Base-by-base conservation (phyloP, 2,113 vertebrate genomes). In the Odobenus rosmarus region DNA sequence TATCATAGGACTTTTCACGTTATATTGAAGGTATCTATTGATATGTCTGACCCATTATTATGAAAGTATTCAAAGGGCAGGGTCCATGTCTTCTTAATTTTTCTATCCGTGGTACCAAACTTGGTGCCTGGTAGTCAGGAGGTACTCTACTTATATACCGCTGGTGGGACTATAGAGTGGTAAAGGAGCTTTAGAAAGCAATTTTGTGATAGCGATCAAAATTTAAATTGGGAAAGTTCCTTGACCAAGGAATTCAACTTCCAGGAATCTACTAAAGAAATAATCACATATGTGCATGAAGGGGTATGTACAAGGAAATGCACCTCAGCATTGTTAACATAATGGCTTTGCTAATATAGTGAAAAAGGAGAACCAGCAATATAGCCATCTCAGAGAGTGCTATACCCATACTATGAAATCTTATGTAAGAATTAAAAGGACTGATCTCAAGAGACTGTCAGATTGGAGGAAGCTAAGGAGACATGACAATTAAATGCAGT, bases 241-340 rank as follows among this genome's bases (percentile, higher is more conserved):
- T 88, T 95, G 62, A 93, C 12, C 31, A 96, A 96, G 23, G 19
- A 82, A 92, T 86, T 98, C 26, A 87, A 49, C 12, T 59, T 79
- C 15, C 92, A 90, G 18, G 36, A 80, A 36, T 69, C 18, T 59
- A 49, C 5, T 90, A 89, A 96, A 69, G 49, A 96, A 88, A 77
- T 67, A 87, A 92, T 67, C 18, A 74, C 24, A 86, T 33, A 51
- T 69, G 23, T 93, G 2, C 24, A 88, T 42, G 77, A 88, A 88
- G 14, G 18, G 4, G 5, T 26, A 71, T 36, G 7, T 53, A 62
- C 15, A 88, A 76, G 46, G 10, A 93, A 86, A 69, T 82, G 72
- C 33, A 88, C 13, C 57, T 51, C 33, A 62, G 8, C 14, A 46
- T 85, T 93, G 21, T 85, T 59, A 84, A 49, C 46, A 77, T 39